Percentiles rank a stretch among this genome's conserved stretches.
Evolutionary conservation across 2,888 invertebrate genomes (phyloP).

Genomic region (Hydraecia micacea): DNA sequence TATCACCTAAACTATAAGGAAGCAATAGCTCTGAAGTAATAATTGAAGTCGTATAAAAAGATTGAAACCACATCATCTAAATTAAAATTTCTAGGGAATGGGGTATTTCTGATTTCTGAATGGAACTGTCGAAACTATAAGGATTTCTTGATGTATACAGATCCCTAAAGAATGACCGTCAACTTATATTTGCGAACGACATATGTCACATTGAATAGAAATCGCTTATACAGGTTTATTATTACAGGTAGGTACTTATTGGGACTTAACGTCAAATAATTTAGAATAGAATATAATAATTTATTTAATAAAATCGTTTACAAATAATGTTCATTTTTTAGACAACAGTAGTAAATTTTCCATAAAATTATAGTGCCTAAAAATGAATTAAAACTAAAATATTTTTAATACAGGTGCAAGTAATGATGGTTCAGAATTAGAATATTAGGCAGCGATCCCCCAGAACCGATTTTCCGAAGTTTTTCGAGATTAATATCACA

Average conservation of each 20-base stretch:
- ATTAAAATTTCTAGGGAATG: not conserved
- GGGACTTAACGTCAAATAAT: constrained; percentile 28
- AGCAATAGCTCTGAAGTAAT: not conserved
- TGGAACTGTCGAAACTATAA: not conserved
- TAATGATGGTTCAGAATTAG: no score
- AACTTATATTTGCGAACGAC: constrained; percentile 70
- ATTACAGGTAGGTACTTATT: constrained; percentile 34
- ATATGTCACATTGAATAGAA: constrained; percentile 57
- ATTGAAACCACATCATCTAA: not conserved
- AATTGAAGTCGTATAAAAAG: no score
- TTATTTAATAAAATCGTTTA: no score
- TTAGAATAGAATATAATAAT: not conserved
- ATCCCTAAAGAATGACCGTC: constrained; percentile 70
- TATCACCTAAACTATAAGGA: not conserved
- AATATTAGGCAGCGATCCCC: no score
- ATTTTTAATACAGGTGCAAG: no score
- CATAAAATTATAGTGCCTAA: no score
- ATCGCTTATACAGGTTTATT: constrained; percentile 68
- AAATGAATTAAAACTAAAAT: no score
- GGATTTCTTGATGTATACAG: constrained; percentile 12
- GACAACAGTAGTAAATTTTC: no score
- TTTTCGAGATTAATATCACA: not conserved
- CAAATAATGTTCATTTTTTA: no score
- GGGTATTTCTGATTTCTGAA: not conserved
- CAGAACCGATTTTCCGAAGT: not conserved